phyloP scores from a whole-genome alignment of 2,888 invertebrate genomes.

The Agonum fuliginosum region DNA sequence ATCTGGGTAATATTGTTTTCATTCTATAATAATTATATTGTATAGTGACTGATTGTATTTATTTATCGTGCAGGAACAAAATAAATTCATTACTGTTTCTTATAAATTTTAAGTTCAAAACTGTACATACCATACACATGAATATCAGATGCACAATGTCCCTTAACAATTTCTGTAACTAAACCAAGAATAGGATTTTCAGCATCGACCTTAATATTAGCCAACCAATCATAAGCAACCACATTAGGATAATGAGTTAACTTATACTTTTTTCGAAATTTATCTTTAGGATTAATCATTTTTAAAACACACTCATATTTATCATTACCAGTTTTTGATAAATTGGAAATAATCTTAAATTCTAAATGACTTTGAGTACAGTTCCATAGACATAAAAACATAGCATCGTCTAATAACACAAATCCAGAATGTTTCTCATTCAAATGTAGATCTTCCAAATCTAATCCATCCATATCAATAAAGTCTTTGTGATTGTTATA shows the following conservation, averaged over 20 bases:
- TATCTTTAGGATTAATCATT: not conserved
- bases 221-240: not conserved
- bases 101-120: not conserved
- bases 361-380: not conserved
- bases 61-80: too few relatives aligned
- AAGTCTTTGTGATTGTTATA: not conserved
- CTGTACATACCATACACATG: not conserved
- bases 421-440: not conserved
- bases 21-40: too few relatives aligned
- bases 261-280: not conserved
- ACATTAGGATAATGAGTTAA: not conserved
- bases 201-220: not conserved
- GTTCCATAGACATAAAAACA: not conserved
- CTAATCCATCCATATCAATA: not conserved
- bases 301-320: not conserved
- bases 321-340: not conserved
- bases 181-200: not conserved
- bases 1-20: too few relatives aligned
- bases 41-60: too few relatives aligned
- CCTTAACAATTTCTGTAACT: not conserved
- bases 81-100: not conserved
- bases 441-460: not conserved
- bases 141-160: not conserved
- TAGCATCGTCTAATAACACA: not conserved
- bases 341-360: not conserved